phyloP scores from a whole-genome alignment of 2,888 invertebrate species.

The Parochlus steinenii region DNA sequence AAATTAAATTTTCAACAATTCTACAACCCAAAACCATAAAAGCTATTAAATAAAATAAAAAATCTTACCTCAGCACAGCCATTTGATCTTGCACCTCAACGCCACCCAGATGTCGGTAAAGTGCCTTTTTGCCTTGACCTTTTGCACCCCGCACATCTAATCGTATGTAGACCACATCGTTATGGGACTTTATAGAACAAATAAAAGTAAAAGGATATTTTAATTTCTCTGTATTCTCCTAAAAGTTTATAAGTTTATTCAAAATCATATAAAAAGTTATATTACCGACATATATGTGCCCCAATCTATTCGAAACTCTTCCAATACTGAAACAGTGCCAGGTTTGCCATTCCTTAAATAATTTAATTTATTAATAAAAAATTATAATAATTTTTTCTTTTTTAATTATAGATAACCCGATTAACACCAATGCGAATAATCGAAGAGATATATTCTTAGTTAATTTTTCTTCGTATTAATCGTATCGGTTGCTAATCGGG shows the following conservation, averaged over 20 bases:
- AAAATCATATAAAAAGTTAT: too few relatives aligned
- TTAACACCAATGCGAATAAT: too few relatives aligned
- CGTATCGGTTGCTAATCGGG: neutral
- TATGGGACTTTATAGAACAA: too few relatives aligned
- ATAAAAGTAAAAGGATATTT: too few relatives aligned
- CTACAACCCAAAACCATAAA: neutral
- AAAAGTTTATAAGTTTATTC: too few relatives aligned
- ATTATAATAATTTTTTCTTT: neutral
- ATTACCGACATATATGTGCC: slow-evolving; percentile 87
- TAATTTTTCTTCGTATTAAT: neutral
- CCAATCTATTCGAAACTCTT: slow-evolving; percentile 76
- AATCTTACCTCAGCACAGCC: slow-evolving; percentile 50
- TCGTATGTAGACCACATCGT: slow-evolving; percentile 78
- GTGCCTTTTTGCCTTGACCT: slow-evolving; percentile 61
- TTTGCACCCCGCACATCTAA: slow-evolving; percentile 79
- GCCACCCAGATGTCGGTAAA: slow-evolving; percentile 71
- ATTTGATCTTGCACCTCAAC: slow-evolving; percentile 87
- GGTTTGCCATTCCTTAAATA: slow-evolving; percentile 70
- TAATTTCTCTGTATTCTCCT: too few relatives aligned
- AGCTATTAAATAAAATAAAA: neutral
- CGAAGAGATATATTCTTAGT: neutral
- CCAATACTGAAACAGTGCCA: slow-evolving; percentile 77
- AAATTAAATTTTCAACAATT: neutral
- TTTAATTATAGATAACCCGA: neutral
- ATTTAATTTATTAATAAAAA: neutral